Percentiles rank a stretch among this genome's conserved stretches.
These are phyloP conservation scores for Erebia palarica DNA, from an alignment of 2,888 invertebrate species.

Conservation along the genomic window DNA sequence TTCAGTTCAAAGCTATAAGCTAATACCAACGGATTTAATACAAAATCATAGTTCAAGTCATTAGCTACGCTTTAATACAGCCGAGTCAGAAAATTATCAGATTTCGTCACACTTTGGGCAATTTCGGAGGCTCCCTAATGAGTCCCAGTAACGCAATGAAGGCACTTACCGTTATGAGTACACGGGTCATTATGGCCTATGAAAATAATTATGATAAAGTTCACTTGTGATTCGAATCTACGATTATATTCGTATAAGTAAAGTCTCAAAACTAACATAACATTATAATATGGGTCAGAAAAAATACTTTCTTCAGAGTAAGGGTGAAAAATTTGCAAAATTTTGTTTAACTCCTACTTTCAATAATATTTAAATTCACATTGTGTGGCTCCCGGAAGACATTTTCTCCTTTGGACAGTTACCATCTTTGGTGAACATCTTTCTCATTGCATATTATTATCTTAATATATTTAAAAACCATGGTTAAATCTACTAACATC, in stretches of 20 bases:
- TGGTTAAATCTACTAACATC: no score
- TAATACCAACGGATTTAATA: constrained; percentile 18
- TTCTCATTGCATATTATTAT: no score
- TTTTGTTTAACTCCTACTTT: no score
- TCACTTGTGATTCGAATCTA: constrained; percentile 51
- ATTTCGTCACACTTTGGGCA: constrained; percentile 76
- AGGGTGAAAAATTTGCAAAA: no score
- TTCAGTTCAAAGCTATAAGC: background rate
- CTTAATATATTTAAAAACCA: no score
- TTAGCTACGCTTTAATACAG: constrained; percentile 60
- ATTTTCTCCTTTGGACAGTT: no score
- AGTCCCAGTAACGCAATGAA: constrained; percentile 69
- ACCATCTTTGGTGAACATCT: no score
- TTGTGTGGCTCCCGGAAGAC: no score
- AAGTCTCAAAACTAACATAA: background rate
- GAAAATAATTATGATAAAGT: constrained; percentile 68
- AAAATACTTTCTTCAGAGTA: no score
- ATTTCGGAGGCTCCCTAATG: constrained; percentile 70
- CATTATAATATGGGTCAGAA: no score
- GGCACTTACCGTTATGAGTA: constrained; percentile 65
- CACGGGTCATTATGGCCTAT: constrained; percentile 62
- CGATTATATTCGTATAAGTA: constrained; percentile 4
- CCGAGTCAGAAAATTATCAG: constrained; percentile 67
- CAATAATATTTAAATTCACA: no score
- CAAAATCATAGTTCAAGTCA: constrained; percentile 43